These are phyloP conservation scores for Eupeodes luniger DNA, from an alignment of 2,888 invertebrate species.

Conservation along the genomic window DNA sequence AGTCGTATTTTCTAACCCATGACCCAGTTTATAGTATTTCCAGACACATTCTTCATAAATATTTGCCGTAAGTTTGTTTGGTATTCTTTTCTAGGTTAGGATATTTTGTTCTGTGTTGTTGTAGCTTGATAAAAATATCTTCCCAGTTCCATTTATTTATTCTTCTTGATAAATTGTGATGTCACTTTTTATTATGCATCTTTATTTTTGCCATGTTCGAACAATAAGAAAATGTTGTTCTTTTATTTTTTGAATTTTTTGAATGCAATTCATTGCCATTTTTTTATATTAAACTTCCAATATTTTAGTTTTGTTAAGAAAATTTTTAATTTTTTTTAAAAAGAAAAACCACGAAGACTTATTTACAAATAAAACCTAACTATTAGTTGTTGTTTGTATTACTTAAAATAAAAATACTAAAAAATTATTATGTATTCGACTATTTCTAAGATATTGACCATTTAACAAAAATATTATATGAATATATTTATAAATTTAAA, in stretches of 20 bases:
- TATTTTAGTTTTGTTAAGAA: conserved; percentile 24
- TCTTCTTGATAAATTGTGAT: conserved; percentile 55
- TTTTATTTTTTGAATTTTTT: neutral
- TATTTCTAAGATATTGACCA: conserved; percentile 62
- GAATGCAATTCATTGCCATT: conserved; percentile 58
- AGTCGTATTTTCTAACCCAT: neutral
- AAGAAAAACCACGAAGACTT: conserved; percentile 57
- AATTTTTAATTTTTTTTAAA: neutral
- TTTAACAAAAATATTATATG: conserved; percentile 15
- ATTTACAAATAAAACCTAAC: conserved; percentile 61
- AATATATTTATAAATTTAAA: conserved; percentile 57
- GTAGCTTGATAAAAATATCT: neutral
- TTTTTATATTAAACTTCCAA: conserved; percentile 39
- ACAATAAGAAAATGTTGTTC: neutral
- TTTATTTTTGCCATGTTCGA: conserved; percentile 28
- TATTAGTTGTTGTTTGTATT: conserved; percentile 63
- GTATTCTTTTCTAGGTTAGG: neutral
- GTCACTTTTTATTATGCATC: conserved; percentile 23
- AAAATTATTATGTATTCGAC: conserved; percentile 38
- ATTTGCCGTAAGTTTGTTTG: neutral
- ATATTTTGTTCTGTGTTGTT: neutral
- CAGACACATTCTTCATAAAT: neutral
- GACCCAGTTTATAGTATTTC: neutral
- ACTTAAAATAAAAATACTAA: conserved; percentile 52
- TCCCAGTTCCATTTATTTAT: conserved; percentile 48